Evolutionary conservation across 2,888 invertebrate genomes (phyloP), one percentile per base, ranked within the genome.

Genomic region (Zhengitettix transpicula): DNA sequence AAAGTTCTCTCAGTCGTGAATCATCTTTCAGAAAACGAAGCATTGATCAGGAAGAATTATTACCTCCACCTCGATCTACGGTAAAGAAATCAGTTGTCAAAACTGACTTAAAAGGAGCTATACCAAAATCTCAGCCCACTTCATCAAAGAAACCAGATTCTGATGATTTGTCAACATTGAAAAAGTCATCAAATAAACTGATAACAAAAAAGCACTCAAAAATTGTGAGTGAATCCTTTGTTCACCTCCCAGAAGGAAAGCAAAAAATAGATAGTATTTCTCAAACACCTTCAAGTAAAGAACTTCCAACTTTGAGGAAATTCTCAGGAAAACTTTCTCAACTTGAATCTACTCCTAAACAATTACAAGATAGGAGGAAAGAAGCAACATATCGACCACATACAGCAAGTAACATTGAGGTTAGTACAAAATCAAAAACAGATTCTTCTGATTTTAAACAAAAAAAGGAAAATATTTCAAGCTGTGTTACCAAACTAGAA

Each of bases 31-130:
- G 53, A 42, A 57, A 54, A 61, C 58, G 59, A 58, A 62, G 57
- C 56, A 40, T 52, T 57, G 42, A 60, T 42, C 44, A 55, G 42
- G 40, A 42, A 16, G 57, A 60, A 40, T 55, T 55, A 52, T 56
- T 47, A 54, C 52, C 55, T 40, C 40, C 56, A 10, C 40, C 62
- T 3, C 52, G 53, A 54, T 58, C 59, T 9, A 47, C 8, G 47
- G 14, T 28, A 7, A 28, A 28, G 28, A 28, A 28, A 28, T 55
- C 62, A 52, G 47, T 47, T 47, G 47, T 47, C 14, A 44, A 58
- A 61, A 44, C 56, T 55, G 55, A 57, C 56, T 40, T 58, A 16
- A 47, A 59, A 52, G 65, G 64, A 40, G 47, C 64, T 11, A 62
- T 63, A 42, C 65, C 60, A 15, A 57, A 54, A 28, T 53, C 57